Conservation (phyloP, 2,113 vertebrate species). For the Cyphomyrus plagiostoma region DNA sequence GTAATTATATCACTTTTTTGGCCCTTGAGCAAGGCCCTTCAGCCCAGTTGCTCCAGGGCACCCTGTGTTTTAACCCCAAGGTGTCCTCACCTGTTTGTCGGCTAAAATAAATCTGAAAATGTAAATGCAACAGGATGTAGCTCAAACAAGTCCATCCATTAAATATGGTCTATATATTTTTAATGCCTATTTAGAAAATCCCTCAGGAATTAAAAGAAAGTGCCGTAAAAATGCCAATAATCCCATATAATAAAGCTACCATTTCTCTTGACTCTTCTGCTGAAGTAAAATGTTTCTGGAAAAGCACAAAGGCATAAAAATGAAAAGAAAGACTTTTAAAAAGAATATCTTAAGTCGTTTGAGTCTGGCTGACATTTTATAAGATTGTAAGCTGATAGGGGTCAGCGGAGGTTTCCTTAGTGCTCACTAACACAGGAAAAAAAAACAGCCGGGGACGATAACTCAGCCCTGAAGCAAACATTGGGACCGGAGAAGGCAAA, state of each 20-base stretch:
- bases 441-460: constrained; percentile 31
- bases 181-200: not conserved
- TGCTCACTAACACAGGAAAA: not conserved
- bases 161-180: not conserved
- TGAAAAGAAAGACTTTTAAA: not conserved
- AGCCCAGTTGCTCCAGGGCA: not conserved
- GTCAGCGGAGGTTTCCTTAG: not conserved
- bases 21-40: not conserved
- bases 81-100: not conserved
- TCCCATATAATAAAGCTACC: not conserved
- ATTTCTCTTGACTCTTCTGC: not conserved
- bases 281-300: not conserved
- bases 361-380: not conserved
- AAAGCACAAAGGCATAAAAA: not conserved
- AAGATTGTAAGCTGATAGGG: not conserved
- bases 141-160: not conserved
- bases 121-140: constrained; percentile 4
- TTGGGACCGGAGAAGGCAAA: constrained; percentile 31
- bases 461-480: constrained; percentile 54
- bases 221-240: not conserved
- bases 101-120: not conserved
- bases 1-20: not conserved
- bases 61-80: not conserved
- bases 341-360: not conserved
- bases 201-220: not conserved